Percentiles rank a stretch among this genome's conserved stretches.
Conservation (phyloP, 1,140 invertebrate genomes). For the Augochlora pura region DNA sequence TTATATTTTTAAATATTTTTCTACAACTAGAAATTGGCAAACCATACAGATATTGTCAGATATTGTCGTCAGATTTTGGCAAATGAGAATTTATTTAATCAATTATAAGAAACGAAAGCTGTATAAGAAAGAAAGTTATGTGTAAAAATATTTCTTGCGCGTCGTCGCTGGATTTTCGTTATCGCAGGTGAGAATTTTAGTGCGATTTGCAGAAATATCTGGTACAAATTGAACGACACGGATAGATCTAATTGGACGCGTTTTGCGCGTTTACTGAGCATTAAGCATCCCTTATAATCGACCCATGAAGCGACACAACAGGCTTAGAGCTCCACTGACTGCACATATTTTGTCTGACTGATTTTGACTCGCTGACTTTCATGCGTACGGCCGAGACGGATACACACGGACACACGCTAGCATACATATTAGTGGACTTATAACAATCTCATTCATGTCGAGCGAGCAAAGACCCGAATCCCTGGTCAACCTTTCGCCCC, state of each 20-base stretch:
- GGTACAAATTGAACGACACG: not conserved
- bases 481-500: constrained; percentile 8
- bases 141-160: too few species aligned
- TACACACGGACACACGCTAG: constrained; percentile 67
- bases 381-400: constrained; percentile 58
- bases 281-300: constrained; percentile 51
- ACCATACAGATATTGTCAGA: too few species aligned
- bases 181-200: too few species aligned
- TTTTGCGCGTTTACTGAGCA: constrained; percentile 23
- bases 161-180: too few species aligned
- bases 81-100: too few species aligned
- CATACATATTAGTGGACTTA: constrained; percentile 74
- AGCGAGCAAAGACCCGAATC: constrained; percentile 41
- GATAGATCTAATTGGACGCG: constrained; percentile 4
- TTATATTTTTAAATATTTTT: too few species aligned
- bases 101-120: too few species aligned
- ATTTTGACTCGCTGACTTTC: constrained; percentile 50
- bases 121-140: too few species aligned
- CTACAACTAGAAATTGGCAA: too few species aligned
- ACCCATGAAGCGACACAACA: constrained; percentile 18
- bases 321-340: constrained; percentile 20
- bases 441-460: constrained; percentile 69
- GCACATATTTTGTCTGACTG: constrained; percentile 49
- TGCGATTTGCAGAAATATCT: too few species aligned
- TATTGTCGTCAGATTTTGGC: too few species aligned